A percentile compares a stretch with the other conserved stretches of the same genome.
Evolutionary conservation across 1,140 invertebrate genomes (phyloP).

Genomic region (Neomicropteryx cornuta): DNA sequence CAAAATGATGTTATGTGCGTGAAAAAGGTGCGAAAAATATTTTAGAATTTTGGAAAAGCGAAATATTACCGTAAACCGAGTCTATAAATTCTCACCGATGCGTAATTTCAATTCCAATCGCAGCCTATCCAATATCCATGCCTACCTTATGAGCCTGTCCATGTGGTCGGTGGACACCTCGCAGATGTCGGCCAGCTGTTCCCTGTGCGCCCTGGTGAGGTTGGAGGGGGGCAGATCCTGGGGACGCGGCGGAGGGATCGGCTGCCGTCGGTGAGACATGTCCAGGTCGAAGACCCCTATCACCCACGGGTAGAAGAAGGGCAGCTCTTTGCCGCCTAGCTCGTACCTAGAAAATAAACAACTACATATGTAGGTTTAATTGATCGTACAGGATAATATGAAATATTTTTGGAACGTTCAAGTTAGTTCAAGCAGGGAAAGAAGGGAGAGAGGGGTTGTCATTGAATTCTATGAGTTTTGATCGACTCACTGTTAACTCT

Average conservation of each 20-base stretch:
- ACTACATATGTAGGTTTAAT: slow-evolving; percentile 3
- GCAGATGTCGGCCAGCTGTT: slow-evolving; percentile 53
- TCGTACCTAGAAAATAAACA: slow-evolving; percentile 56
- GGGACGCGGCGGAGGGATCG: slow-evolving; percentile 38
- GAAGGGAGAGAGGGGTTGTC: slow-evolving; percentile 3
- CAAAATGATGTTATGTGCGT: no score
- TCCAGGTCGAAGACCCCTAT: slow-evolving; percentile 59
- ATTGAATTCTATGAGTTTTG: slow-evolving; percentile 4
- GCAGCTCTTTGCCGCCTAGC: slow-evolving; percentile 65
- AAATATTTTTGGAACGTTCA: no score
- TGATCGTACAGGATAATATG: neutral
- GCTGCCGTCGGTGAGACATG: slow-evolving; percentile 26
- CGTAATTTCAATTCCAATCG: no score
- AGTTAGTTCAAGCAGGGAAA: no score
- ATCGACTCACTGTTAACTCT: slow-evolving; percentile 1
- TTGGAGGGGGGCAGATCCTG: slow-evolving; percentile 42
- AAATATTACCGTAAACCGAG: no score
- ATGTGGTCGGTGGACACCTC: slow-evolving; percentile 65
- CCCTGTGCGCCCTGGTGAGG: slow-evolving; percentile 42
- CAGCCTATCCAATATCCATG: no score
- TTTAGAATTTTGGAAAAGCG: no score
- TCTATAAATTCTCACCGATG: no score
- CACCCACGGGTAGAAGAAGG: slow-evolving; percentile 75
- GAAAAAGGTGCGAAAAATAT: no score
- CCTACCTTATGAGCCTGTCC: slow-evolving; percentile 77